Base-by-base conservation (phyloP, 2,888 invertebrate genomes). In the Quadroppia sp. region DNA sequence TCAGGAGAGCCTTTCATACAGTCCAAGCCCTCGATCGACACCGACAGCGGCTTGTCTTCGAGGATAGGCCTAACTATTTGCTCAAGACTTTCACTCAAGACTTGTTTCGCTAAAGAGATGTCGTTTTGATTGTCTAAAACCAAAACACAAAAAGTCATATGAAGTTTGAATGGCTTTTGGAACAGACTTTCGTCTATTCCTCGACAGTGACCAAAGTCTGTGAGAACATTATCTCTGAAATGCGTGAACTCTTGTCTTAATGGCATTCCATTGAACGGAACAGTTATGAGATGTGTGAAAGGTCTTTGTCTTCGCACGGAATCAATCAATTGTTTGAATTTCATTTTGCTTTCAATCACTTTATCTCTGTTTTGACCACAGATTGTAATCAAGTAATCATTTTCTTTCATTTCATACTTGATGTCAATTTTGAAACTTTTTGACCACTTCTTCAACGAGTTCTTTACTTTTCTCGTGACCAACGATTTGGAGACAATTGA, bases 271-370 rank as follows among this genome's bases (percentile, higher is more conserved):
- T 73, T 87, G 77, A 91, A 81, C 7, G 92, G 90, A 78, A 94
- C 87, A 1, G 91, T 91, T 73, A 93, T 80, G 81, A 96, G 96
- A 84, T 97, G 95, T 13, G 94, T 95, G 64, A 87, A 85, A 11
- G 82, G 85, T 79, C 89, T 86, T 80, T 87, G 90, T 80, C 87
- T 88, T 73, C 93, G 86, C 6, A 89, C 86, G 78, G 87, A 85
- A 81, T 88, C 85, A 11, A 90, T 85, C 79, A 94, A n/a, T 64
- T 64, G 7, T n/a, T 32, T 64, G 11, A 64, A 64, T 36, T 64
- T 64, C n/a, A 2, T n/a, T n/a, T 64, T 64, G 1, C 30, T 64
- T 64, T 36, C 64, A 11, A 64, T 36, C 4, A 64, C 64, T 64
- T 64, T 17, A 9, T 36, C 36, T n/a, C n/a, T 64, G 2, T 64